phyloP scores from a whole-genome alignment of 2,888 invertebrate species.

The Cheilosia impressa region DNA sequence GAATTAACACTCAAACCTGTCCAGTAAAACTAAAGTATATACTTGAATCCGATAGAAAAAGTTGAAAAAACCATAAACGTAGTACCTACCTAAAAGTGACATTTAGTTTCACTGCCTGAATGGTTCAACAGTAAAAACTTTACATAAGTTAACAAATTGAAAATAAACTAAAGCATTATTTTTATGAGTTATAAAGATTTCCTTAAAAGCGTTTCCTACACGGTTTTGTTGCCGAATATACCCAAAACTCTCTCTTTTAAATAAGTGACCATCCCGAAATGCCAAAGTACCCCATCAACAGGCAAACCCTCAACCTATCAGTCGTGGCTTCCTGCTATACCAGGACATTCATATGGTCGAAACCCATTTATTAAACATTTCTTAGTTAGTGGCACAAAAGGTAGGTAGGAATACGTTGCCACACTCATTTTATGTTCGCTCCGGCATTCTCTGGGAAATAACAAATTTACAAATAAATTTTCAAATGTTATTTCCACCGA shows the following conservation, averaged over 20 bases:
- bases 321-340: background rate
- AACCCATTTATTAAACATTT: slow-evolving; percentile 22
- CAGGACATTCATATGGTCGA: background rate
- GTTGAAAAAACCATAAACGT: no score
- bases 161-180: no score
- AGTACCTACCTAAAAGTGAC: no score
- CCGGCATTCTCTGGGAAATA: slow-evolving; percentile 18
- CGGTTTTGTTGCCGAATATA: no score
- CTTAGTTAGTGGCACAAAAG: slow-evolving; percentile 10
- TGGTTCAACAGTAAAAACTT: no score
- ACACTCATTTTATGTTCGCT: background rate
- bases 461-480: slow-evolving; percentile 64
- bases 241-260: background rate
- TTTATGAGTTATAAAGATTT: no score
- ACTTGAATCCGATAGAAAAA: no score
- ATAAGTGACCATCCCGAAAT: background rate
- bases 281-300: background rate
- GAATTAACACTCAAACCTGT: no score
- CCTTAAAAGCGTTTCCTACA: no score
- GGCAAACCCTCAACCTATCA: background rate
- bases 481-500: slow-evolving; percentile 54
- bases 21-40: no score
- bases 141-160: no score
- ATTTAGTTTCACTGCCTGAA: no score
- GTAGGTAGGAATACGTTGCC: background rate